Evolutionary conservation across 2,797 vertebrate genomes (phyloP).

Genomic region (Phrynocephalus forsythii): DNA sequence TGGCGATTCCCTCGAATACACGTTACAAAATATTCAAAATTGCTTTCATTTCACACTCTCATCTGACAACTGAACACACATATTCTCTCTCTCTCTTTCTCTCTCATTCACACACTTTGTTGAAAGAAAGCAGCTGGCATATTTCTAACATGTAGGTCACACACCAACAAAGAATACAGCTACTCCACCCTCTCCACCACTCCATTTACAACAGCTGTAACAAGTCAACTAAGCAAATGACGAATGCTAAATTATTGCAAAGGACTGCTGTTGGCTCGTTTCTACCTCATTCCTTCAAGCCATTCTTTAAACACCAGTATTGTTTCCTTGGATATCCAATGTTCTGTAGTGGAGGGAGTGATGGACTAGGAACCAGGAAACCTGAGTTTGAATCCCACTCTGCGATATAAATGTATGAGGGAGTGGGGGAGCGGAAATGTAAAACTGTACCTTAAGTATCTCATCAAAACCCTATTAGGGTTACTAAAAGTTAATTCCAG

Average conservation of each 20-base stretch:
- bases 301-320: not conserved
- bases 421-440: too few species aligned
- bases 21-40: constrained; percentile 65
- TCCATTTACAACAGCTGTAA: constrained; percentile 68
- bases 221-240: constrained; percentile 59
- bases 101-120: constrained; percentile 1
- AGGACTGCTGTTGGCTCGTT: constrained; percentile 50
- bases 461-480: too few species aligned
- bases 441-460: too few species aligned
- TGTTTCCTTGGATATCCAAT: not conserved
- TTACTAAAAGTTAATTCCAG: too few species aligned
- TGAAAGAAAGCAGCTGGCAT: constrained; percentile 75
- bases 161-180: constrained; percentile 55
- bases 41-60: constrained; percentile 59
- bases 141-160: constrained; percentile 71
- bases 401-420: too few species aligned
- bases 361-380: too few species aligned
- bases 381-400: too few species aligned
- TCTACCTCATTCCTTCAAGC: not conserved
- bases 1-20: constrained; percentile 73
- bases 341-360: too few species aligned
- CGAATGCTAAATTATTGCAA: constrained; percentile 50
- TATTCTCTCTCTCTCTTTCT: not conserved
- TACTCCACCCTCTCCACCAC: constrained; percentile 61
- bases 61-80: constrained; percentile 1